Conservation (phyloP, 37 sponge, comb jelly and placozoan genomes). For the Ianthella basta region DNA sequence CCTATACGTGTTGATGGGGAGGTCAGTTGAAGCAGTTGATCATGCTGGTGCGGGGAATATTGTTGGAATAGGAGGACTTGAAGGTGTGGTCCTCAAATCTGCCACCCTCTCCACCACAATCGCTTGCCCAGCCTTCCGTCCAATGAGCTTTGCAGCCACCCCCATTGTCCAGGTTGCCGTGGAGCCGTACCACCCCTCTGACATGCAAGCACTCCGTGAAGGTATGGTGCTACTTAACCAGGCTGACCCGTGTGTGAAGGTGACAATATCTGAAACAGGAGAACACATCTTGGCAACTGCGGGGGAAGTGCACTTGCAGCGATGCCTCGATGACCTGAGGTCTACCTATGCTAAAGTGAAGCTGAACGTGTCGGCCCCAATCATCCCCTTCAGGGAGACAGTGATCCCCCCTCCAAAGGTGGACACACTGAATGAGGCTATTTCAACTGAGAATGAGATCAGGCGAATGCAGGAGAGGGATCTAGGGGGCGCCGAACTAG, state of each 20-base stretch:
- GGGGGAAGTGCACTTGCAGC: conserved; percentile 96
- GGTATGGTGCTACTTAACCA: conserved; percentile 92
- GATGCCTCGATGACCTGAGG: conserved; percentile 89
- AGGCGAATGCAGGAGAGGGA: conserved; percentile 8
- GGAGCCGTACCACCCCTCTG: conserved; percentile 78
- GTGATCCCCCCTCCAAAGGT: conserved; percentile 78
- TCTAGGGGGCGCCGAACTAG: not conserved
- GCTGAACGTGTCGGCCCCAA: conserved; percentile 85
- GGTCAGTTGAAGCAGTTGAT: conserved; percentile 74
- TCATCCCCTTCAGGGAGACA: conserved; percentile 95
- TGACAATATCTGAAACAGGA: conserved; percentile 81
- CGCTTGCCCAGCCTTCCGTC: conserved; percentile 84
- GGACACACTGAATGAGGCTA: conserved; percentile 87
- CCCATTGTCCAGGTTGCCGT: conserved; percentile 93
- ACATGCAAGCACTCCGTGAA: conserved; percentile 63
- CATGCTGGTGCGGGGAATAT: conserved; percentile 86
- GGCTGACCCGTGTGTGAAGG: conserved; percentile 91
- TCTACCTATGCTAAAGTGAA: conserved; percentile 65
- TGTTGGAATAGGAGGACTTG: conserved; percentile 89
- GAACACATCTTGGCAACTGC: conserved; percentile 90
- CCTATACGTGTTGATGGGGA: conserved; percentile 92
- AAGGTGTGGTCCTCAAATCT: conserved; percentile 76
- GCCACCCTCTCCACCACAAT: conserved; percentile 86
- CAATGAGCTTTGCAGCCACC: conserved; percentile 72
- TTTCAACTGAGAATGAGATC: conserved; percentile 57